Base-by-base conservation (phyloP, 2,888 invertebrate genomes). In the Nomada ruficornis region DNA sequence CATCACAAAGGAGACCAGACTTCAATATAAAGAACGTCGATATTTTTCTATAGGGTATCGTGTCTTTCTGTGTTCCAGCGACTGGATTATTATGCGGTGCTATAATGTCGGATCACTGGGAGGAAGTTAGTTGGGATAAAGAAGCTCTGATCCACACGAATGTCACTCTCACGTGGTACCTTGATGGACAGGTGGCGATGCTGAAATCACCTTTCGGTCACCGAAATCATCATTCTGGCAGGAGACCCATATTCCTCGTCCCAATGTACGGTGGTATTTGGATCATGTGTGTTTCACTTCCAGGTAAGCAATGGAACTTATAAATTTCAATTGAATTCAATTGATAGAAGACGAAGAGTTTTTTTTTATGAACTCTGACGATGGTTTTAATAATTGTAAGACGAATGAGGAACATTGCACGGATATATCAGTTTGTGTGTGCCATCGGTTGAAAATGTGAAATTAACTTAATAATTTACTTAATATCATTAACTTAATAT, bases 81-180 rank as follows among this genome's bases (percentile, higher is more conserved):
- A 97, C 97, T 68, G 96, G 96, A 50, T 96, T 98, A 96, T 94
- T 98, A 57, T 97, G 97, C 92, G 96, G 96, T 3, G 97, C 98
- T 86, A 97, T 98, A 92, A 97, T 98, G 96, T 97, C 97, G 80
- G 97, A 98, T 92, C 97, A 98, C 93, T 98, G 98, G 98, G 98
- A 98, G 94, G 96, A 97, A 92, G 97, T 98, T 84, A 95, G 95
- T 79, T 98, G 98, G 97, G 96, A 97, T 93, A 95, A 95, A 54
- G 94, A 95, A 1, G 95, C 95, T 52, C 94, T 97, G 44, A 94
- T 95, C 20, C 94, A 96, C 57, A 95, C 96, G 57, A 96, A 96
- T 91, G 95, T 96, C 20, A 95, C 95, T 83, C 95, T 95, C 52
- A 95, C 95, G 52, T 97, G 97, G 97, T 95, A 97, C 86, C 94